phyloP scores from a whole-genome alignment of 1,140 invertebrate genomes.

The Zeugodacus cucurbitae region DNA sequence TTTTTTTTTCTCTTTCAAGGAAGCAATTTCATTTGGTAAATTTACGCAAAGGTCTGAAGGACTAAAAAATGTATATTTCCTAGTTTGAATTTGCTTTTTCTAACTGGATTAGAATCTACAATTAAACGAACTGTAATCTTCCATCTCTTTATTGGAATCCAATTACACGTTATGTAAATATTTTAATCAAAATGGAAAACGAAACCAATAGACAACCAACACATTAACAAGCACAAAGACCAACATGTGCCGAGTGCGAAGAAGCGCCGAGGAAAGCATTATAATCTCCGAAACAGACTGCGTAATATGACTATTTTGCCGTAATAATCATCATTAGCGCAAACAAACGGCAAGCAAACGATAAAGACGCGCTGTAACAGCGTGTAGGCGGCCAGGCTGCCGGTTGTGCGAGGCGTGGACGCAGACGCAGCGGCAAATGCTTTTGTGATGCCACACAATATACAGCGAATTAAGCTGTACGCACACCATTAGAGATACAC shows the following conservation, averaged over 20 bases:
- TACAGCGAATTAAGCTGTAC: not conserved
- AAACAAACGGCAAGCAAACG: not conserved
- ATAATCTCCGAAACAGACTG: not conserved
- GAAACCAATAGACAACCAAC: not conserved
- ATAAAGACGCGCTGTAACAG: not conserved
- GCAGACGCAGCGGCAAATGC: not conserved
- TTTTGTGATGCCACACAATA: slow-evolving; percentile 3
- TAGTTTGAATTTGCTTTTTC: too few species aligned
- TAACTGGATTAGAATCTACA: too few species aligned
- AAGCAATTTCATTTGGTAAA: too few species aligned
- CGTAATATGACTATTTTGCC: not conserved
- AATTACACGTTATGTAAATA: not conserved
- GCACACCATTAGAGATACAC: not conserved
- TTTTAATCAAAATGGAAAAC: not conserved
- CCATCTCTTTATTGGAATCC: too few species aligned
- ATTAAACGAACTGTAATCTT: too few species aligned
- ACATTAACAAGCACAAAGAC: not conserved
- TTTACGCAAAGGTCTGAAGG: too few species aligned
- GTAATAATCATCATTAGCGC: not conserved
- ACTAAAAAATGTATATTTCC: too few species aligned
- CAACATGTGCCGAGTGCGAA: not conserved
- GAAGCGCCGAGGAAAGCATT: not conserved
- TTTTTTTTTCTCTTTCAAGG: too few species aligned
- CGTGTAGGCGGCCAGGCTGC: not conserved
- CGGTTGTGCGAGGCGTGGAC: not conserved